These are phyloP conservation scores for Danio tinwini DNA, from an alignment of 2,797 vertebrate genomes.

Conservation along the genomic window DNA sequence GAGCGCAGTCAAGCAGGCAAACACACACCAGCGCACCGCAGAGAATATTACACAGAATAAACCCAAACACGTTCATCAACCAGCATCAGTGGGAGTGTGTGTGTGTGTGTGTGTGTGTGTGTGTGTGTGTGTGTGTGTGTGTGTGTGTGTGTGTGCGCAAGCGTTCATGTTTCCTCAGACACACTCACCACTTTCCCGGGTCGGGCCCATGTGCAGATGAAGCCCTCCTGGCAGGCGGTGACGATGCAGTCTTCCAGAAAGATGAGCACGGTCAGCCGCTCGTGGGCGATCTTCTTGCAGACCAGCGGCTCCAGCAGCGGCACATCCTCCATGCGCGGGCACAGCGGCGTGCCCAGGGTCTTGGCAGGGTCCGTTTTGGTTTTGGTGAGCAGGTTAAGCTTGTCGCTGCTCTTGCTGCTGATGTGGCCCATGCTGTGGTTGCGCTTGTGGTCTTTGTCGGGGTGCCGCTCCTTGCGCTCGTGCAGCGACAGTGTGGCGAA, in stretches of 20 bases:
- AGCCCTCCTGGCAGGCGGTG: constrained; percentile 99
- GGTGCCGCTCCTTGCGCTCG: constrained; percentile 83
- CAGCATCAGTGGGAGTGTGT: no score
- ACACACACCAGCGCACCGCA: no score
- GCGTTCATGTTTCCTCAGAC: no score
- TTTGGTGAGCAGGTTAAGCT: constrained; percentile 91
- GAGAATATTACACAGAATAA: no score
- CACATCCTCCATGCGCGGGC: constrained; percentile 96
- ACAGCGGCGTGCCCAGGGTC: constrained; percentile 92
- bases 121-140: no score
- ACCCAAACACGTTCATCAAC: no score
- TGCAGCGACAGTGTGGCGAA: constrained; percentile 96
- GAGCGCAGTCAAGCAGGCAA: no score
- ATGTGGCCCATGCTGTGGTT: constrained; percentile 99
- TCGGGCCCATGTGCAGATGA: constrained; percentile 99
- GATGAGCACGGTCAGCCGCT: constrained; percentile 97
- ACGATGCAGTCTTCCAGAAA: constrained; percentile 99
- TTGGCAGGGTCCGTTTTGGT: constrained; percentile 92
- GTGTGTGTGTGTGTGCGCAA: no score
- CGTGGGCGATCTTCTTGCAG: constrained; percentile 99
- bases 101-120: no score
- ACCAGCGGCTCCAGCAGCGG: constrained; percentile 97
- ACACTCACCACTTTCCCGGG: constrained; percentile 98
- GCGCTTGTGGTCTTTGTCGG: constrained; percentile 94
- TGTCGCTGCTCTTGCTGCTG: constrained; percentile 98